phyloP scores from a whole-genome alignment of 1,140 invertebrate genomes.

The Latrodectus geometricus region DNA sequence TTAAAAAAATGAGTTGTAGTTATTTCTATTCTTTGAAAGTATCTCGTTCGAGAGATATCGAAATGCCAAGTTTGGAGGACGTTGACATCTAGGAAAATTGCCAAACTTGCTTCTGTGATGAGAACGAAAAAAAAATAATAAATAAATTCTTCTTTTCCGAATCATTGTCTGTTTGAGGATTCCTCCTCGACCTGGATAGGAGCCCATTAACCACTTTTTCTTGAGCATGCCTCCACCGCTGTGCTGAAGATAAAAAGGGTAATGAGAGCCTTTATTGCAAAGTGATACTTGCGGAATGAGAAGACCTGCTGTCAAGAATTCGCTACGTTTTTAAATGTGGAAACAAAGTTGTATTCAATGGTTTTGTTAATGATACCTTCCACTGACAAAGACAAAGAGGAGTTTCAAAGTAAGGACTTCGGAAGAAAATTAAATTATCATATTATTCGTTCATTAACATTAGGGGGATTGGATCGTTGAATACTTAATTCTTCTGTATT shows the following conservation, averaged over 20 bases:
- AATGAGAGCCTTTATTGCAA: neutral
- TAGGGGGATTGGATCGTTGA: no score
- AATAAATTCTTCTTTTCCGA: slow-evolving; percentile 1
- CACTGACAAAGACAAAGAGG: no score
- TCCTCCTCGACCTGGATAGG: slow-evolving; percentile 35
- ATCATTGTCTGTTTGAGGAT: slow-evolving; percentile 12
- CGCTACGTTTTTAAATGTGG: no score
- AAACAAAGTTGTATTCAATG: no score
- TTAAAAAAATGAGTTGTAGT: no score
- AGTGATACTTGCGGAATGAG: neutral
- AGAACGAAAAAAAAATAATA: neutral
- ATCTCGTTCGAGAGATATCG: no score
- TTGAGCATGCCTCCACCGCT: neutral
- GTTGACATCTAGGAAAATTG: slow-evolving; percentile 37
- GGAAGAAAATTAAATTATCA: no score
- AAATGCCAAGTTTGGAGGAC: neutral
- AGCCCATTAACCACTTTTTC: slow-evolving; percentile 20
- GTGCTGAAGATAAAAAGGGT: neutral
- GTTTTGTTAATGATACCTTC: no score
- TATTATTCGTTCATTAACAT: no score
- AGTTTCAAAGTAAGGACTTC: no score
- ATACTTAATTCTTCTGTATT: no score
- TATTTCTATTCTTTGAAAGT: no score
- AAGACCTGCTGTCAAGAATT: neutral
- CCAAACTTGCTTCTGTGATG: slow-evolving; percentile 6